Evolutionary conservation across 2,888 invertebrate genomes (phyloP), one percentile per base, ranked within the genome.

Genomic region (Myopa testacea): DNA sequence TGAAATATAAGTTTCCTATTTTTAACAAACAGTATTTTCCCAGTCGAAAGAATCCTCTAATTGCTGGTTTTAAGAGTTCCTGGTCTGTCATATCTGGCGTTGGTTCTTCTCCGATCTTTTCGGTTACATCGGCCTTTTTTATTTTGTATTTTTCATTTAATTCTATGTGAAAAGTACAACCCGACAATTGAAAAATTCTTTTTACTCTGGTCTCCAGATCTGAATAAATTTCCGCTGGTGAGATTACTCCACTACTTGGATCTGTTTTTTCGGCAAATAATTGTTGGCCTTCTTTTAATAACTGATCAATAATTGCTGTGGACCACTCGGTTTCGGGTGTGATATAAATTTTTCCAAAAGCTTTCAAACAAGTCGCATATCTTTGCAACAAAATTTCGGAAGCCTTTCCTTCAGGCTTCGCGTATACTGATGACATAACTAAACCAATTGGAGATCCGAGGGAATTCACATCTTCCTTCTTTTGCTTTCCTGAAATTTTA

Each of bases 301-400:
- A 50, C 60, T 84, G 81, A 74, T 89, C 89, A 3, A 89, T 77
- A 0, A 85, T 78, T 4, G 78, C 79, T 4, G 84, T 78, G 4
- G 80, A 81, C 89, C 89, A 89, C 16, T 85, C 84, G 2, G 78
- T 82, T 65, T 87, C 86, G 0, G 84, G 84, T 3, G 86, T 88
- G 6, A 87, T 83, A 72, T 86, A 86, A 7, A 85, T 82, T 34
- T 85, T 83, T 0, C 87, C 86, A 78, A 88, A 88, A 4, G 84
- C 87, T 60, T 87, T 83, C 4, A 89, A 76, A 68, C 83, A 82
- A 0, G 84, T 84, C 0, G 86, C 87, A 70, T 80, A 89, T 0
- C 84, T 84, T 69, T 84, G 80, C 0, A 84, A 76, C 10, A 82
- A 78, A 34, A 81, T 40, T 65, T 85, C 83, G 4, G 79, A 50